phyloP scores from a whole-genome alignment of 1,140 invertebrate genomes.

The Ceratosolen solmsi region DNA sequence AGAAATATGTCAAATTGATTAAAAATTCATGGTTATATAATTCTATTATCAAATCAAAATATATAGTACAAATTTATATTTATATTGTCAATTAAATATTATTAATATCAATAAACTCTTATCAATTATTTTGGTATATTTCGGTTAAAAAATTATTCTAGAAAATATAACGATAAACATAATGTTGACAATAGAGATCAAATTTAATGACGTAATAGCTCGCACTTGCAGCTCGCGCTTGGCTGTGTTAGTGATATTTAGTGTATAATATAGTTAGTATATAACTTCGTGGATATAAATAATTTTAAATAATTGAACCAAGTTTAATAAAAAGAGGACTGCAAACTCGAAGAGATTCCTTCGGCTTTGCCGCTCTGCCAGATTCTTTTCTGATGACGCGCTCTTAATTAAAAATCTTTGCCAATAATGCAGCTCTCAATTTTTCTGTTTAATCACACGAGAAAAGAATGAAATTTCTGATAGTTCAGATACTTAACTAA shows the following conservation, averaged over 20 bases:
- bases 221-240: too few species aligned
- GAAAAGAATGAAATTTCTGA: background rate
- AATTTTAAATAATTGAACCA: conserved; percentile 46
- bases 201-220: conserved; percentile 20
- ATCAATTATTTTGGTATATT: too few species aligned
- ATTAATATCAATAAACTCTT: too few species aligned
- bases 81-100: too few species aligned
- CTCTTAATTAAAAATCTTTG: conserved; percentile 48
- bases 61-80: too few species aligned
- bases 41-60: too few species aligned
- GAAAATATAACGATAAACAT: too few species aligned
- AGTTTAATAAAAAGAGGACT: conserved; percentile 32
- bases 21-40: too few species aligned
- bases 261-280: too few species aligned
- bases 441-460: conserved; percentile 28
- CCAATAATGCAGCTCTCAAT: conserved; percentile 39
- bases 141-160: too few species aligned
- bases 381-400: conserved; percentile 21
- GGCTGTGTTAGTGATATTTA: too few species aligned
- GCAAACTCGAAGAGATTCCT: conserved; percentile 47
- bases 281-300: conserved; percentile 29
- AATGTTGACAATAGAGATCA: background rate
- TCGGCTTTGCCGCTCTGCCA: conserved; percentile 46
- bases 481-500: background rate
- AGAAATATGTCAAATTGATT: too few species aligned